These are phyloP conservation scores for Strix uralensis DNA, from an alignment of 2,113 vertebrate species.

Conservation along the genomic window DNA sequence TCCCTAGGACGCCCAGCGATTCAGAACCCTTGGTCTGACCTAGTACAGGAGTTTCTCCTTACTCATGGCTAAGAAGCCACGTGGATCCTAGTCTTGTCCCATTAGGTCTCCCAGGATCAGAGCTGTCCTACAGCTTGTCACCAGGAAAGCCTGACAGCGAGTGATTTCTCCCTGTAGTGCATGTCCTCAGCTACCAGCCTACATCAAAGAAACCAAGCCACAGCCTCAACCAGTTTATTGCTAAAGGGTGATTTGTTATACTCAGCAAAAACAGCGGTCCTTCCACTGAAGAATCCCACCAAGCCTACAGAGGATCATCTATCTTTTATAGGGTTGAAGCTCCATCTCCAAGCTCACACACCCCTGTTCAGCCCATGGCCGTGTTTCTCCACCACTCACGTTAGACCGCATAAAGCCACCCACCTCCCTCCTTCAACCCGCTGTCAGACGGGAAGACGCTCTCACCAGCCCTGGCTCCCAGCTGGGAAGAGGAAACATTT, in stretches of 20 bases:
- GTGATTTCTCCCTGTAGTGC: neutral
- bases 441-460: neutral
- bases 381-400: neutral
- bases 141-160: neutral
- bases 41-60: neutral
- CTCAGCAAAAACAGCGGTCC: neutral
- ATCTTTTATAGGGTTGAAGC: neutral
- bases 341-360: neutral
- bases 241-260: neutral
- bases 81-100: neutral
- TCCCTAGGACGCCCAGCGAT: neutral
- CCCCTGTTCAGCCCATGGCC: neutral
- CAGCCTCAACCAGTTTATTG: neutral
- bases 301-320: neutral
- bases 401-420: neutral
- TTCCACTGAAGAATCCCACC: neutral
- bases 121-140: neutral
- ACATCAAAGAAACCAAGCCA: neutral
- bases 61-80: neutral
- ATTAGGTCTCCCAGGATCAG: neutral
- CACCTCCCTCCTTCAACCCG: rapidly evolving
- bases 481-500: neutral
- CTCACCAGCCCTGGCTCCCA: neutral
- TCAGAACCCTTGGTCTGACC: neutral
- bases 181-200: neutral